Evolutionary conservation across 2,888 invertebrate species (phyloP).

Genomic region (Hermaeophaga mercurialis): DNA sequence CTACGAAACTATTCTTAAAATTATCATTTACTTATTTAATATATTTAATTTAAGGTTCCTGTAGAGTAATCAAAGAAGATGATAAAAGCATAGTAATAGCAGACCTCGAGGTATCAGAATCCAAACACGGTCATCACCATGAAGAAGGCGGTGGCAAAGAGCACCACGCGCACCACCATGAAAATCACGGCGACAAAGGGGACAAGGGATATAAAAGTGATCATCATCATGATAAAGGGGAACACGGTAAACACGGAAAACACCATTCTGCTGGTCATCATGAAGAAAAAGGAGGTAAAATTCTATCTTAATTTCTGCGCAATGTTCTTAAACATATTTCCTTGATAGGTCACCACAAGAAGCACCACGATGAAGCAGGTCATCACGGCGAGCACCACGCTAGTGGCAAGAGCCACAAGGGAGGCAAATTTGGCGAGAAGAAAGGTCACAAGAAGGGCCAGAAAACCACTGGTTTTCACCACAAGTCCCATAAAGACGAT

Average conservation of each 20-base stretch:
- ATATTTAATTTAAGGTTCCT: conserved; percentile 39
- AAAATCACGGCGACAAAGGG: conserved; percentile 75
- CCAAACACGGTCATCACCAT: conserved; percentile 53
- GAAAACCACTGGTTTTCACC: conserved; percentile 82
- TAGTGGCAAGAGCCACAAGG: conserved; percentile 77
- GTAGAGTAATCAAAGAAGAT: conserved; percentile 49
- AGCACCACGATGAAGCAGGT: conserved; percentile 77
- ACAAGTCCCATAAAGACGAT: conserved; percentile 86
- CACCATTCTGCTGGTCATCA: conserved; percentile 79
- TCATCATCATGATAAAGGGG: conserved; percentile 79
- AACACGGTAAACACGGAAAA: conserved; percentile 75
- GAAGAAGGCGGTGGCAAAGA: conserved; percentile 73
- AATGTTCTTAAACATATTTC: too few species aligned
- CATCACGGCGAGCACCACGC: conserved; percentile 80
- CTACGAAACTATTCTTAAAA: too few species aligned
- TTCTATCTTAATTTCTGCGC: neutral
- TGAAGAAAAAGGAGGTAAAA: conserved; percentile 71
- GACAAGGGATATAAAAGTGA: conserved; percentile 77
- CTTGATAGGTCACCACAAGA: conserved; percentile 67
- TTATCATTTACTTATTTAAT: neutral
- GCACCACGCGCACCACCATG: conserved; percentile 70
- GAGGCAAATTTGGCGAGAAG: conserved; percentile 79
- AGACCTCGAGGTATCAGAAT: conserved; percentile 37
- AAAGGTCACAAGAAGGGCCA: conserved; percentile 86
- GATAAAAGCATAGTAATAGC: conserved; percentile 39